Evolutionary conservation across 2,888 invertebrate species (phyloP), one percentile per base, ranked within the genome.

Genomic region (Boloria selene): DNA sequence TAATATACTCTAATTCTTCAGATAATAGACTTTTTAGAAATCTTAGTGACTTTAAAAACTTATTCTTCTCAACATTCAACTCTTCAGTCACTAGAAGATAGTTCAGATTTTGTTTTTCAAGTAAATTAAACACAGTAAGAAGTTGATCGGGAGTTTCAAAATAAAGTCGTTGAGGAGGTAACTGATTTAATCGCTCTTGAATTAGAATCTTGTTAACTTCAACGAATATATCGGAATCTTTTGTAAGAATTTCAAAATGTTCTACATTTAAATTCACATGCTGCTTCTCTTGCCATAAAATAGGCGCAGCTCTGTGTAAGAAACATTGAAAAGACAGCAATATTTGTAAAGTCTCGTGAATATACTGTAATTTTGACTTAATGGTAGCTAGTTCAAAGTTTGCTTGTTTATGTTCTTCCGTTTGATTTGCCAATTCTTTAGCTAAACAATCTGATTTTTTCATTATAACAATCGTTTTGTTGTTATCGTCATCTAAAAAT

Each of bases 401-500:
- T 13, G 82, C 84, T 71, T 87, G 81, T 74, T 88, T 90, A 65
- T 86, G 80, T 55, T 90, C 85, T 72, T 92, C 92, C 13, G 83
- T 86, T 76, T 85, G 81, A 72, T 84, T 86, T 0, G 79, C 72
- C 62, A 92, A 74, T 55, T 89, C 86, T 73, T 85, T 91, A 13
- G 87, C 86, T 65, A 91, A 74, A 55, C 77, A 77, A 72, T 92
- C 92, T 0, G 91, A 91, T 70, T 84, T 90, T 66, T 82, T 85
- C 91, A 92, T 92, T n/a, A 92, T 75, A 7, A 75, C 81, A 67
- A 92, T 92, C 1, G 92, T 92, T 80, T 88, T 87, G 73, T 91
- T 86, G 69, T 92, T 92, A 67, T 92, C 88, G 58, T 90, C 80
- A 14, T 90, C 89, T 31, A 92, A 76, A 72, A 92, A 92, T 71